Evolutionary conservation across 2,888 invertebrate genomes (phyloP).

Genomic region (Heliconius hortense): DNA sequence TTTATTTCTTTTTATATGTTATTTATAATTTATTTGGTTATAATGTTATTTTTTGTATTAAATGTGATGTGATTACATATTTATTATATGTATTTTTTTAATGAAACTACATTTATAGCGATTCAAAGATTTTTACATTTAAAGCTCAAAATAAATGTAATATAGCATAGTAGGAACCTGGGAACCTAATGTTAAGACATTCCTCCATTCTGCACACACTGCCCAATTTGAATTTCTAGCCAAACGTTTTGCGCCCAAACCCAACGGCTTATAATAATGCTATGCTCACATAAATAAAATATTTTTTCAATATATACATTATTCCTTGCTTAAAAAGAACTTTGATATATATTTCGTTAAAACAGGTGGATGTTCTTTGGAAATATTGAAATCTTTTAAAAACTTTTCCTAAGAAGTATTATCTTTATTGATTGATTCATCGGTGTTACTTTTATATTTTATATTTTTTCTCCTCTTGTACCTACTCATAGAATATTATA

Average conservation of each 20-base stretch:
- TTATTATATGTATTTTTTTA: background rate
- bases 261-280: too few species aligned
- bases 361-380: slow-evolving; percentile 2
- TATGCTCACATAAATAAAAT: too few species aligned
- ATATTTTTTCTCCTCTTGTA: slow-evolving; percentile 7
- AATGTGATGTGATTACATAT: background rate
- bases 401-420: slow-evolving; percentile 42
- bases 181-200: too few species aligned
- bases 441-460: slow-evolving; percentile 45
- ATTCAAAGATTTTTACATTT: too few species aligned
- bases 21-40: slow-evolving; percentile 8
- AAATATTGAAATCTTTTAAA: slow-evolving; percentile 30
- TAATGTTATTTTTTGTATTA: background rate
- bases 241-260: too few species aligned
- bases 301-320: background rate
- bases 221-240: too few species aligned
- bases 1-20: slow-evolving; percentile 44
- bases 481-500: background rate
- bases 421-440: slow-evolving; percentile 48
- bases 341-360: background rate
- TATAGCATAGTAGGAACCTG: too few species aligned
- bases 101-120: too few species aligned
- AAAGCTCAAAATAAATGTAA: too few species aligned
- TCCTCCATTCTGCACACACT: too few species aligned
- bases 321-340: background rate